Percentiles rank a stretch among this genome's conserved stretches.
These are phyloP conservation scores for Hyphantria cunea DNA, from an alignment of 1,140 invertebrate species.

Conservation along the genomic window DNA sequence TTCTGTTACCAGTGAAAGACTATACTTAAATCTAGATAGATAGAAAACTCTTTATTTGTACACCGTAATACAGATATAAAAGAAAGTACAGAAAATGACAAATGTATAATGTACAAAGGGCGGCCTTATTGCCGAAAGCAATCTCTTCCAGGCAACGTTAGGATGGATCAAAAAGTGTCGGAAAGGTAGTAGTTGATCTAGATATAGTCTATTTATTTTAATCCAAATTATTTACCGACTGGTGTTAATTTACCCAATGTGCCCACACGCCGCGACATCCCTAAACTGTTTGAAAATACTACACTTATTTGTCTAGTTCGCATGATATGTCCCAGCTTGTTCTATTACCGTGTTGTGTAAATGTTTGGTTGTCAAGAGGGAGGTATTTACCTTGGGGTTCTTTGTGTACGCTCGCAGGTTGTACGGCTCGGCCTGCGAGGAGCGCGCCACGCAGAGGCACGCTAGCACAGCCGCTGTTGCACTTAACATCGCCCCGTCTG, in stretches of 20 bases:
- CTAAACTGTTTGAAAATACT: slow-evolving; percentile 10
- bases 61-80: too few species aligned
- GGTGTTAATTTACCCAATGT: slow-evolving; percentile 10
- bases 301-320: neutral
- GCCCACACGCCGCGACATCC: neutral
- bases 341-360: slow-evolving; percentile 5
- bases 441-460: slow-evolving; percentile 73
- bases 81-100: too few species aligned
- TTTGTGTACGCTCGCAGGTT: slow-evolving; percentile 52
- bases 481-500: slow-evolving; percentile 76
- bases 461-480: slow-evolving; percentile 68
- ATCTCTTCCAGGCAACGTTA: too few species aligned
- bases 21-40: too few species aligned
- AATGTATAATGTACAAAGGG: too few species aligned
- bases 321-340: slow-evolving; percentile 2
- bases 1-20: neutral
- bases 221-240: slow-evolving; percentile 2
- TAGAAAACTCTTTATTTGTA: too few species aligned
- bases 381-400: slow-evolving; percentile 37
- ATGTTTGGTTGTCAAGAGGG: slow-evolving; percentile 21
- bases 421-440: slow-evolving; percentile 63
- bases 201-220: neutral
- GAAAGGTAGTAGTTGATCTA: too few species aligned
- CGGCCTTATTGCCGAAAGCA: too few species aligned
- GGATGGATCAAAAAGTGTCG: too few species aligned